Conservation (phyloP, 92 coral and sea anemone genomes). For the Palythoa grandis region DNA sequence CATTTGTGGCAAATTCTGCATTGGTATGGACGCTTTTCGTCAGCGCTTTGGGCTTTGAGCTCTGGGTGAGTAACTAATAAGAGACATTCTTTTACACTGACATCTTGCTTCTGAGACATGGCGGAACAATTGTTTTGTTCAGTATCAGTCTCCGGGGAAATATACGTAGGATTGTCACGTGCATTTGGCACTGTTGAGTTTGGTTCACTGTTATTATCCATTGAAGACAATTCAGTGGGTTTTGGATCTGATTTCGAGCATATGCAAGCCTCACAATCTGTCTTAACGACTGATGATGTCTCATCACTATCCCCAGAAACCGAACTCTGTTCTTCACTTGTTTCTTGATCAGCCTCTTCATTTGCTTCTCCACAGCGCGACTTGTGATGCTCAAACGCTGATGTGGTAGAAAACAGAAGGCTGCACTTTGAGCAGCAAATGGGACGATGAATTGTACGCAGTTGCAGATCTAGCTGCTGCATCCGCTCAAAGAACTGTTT, state of each 20-base stretch:
- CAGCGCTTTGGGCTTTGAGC: slow-evolving; percentile 15
- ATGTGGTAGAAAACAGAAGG: slow-evolving; percentile 22
- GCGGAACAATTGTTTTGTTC: background rate
- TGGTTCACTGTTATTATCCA: background rate
- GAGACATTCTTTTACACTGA: background rate
- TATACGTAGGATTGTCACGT: background rate
- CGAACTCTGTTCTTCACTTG: background rate
- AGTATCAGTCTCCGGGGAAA: background rate
- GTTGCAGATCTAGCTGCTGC: slow-evolving; percentile 29
- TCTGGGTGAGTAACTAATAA: slow-evolving; percentile 23
- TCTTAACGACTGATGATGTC: background rate
- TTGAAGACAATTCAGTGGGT: background rate
- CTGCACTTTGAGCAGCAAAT: slow-evolving; percentile 39
- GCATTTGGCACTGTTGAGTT: background rate
- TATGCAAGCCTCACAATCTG: background rate
- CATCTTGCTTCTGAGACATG: background rate
- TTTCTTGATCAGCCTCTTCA: background rate
- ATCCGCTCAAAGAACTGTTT: slow-evolving; percentile 42
- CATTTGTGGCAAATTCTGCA: slow-evolving; percentile 37
- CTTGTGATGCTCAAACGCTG: slow-evolving; percentile 33
- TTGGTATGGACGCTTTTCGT: slow-evolving; percentile 33
- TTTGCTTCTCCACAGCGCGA: slow-evolving; percentile 11
- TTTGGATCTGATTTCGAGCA: slow-evolving; percentile 11
- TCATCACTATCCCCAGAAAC: background rate
- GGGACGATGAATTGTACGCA: slow-evolving; percentile 34